A percentile compares a stretch with the other conserved stretches of the same genome.
Evolutionary conservation across 2,797 vertebrate genomes (phyloP).

Genomic region (Borostomias antarcticus): DNA sequence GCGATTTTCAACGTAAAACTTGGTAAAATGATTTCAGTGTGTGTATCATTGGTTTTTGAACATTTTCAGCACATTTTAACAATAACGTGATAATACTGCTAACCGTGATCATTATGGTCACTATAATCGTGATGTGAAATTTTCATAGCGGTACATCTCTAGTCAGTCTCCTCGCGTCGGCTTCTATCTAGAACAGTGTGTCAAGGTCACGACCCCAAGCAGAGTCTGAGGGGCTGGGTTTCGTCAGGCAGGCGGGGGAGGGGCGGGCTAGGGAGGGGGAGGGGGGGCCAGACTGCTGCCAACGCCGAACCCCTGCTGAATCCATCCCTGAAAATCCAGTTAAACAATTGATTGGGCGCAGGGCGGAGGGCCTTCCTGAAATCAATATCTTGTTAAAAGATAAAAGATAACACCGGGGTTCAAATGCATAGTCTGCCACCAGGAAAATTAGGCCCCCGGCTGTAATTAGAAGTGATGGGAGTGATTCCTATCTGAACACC

Average conservation of each 20-base stretch:
- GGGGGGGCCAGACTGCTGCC: slow-evolving; percentile 1
- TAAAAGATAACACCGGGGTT: slow-evolving; percentile 18
- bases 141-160: no score
- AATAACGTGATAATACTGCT: no score
- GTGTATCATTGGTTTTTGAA: no score
- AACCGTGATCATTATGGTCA: no score
- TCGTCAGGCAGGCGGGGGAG: slow-evolving; percentile 53
- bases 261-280: slow-evolving; percentile 40
- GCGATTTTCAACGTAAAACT: no score
- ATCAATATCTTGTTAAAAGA: slow-evolving; percentile 40
- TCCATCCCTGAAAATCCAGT: slow-evolving; percentile 22
- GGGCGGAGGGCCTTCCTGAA: slow-evolving; percentile 18
- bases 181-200: slow-evolving; percentile 15
- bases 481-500: slow-evolving; percentile 17
- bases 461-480: slow-evolving; percentile 20
- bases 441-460: slow-evolving; percentile 8
- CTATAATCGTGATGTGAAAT: no score
- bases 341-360: slow-evolving; percentile 27
- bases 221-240: neutral
- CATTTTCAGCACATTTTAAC: no score
- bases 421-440: slow-evolving; percentile 10
- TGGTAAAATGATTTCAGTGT: no score
- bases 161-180: neutral
- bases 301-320: slow-evolving; percentile 68
- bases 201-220: slow-evolving; percentile 29